These are phyloP conservation scores for Creontiades dilutus DNA, from an alignment of 2,888 invertebrate genomes.

Conservation along the genomic window DNA sequence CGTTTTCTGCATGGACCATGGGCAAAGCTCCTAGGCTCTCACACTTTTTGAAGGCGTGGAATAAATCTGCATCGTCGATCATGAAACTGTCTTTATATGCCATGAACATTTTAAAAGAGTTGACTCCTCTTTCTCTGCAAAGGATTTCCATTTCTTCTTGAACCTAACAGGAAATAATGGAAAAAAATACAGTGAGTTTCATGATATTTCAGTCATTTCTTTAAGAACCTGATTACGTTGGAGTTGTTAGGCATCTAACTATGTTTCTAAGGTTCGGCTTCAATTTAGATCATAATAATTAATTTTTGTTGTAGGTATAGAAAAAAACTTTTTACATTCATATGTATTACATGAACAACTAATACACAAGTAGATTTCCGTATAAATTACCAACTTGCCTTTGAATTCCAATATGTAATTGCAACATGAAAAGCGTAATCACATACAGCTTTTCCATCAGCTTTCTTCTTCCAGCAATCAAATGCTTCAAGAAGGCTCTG, in stretches of 20 bases:
- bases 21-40: conserved; percentile 92
- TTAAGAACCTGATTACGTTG: not conserved
- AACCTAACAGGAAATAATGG: conserved; percentile 80
- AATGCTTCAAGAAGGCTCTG: conserved; percentile 94
- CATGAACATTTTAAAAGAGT: conserved; percentile 99
- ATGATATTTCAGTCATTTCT: not conserved
- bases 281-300: too few species aligned
- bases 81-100: conserved; percentile 95
- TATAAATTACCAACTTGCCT: conserved; percentile 4
- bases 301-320: too few species aligned
- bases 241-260: not conserved
- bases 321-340: too few species aligned
- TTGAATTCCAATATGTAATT: conserved; percentile 88
- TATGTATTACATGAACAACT: too few species aligned
- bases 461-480: conserved; percentile 92
- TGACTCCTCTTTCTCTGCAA: conserved; percentile 90
- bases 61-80: conserved; percentile 93
- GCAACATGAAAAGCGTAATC: conserved; percentile 97
- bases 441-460: conserved; percentile 93
- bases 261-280: not conserved
- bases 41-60: conserved; percentile 91
- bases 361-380: too few species aligned
- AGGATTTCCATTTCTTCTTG: conserved; percentile 94
- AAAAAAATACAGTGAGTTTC: not conserved
- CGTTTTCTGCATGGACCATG: conserved; percentile 98